A percentile compares a stretch with the other conserved stretches of the same genome.
Evolutionary conservation across 2,888 invertebrate species (phyloP).

Genomic region (Troides aeacus): DNA sequence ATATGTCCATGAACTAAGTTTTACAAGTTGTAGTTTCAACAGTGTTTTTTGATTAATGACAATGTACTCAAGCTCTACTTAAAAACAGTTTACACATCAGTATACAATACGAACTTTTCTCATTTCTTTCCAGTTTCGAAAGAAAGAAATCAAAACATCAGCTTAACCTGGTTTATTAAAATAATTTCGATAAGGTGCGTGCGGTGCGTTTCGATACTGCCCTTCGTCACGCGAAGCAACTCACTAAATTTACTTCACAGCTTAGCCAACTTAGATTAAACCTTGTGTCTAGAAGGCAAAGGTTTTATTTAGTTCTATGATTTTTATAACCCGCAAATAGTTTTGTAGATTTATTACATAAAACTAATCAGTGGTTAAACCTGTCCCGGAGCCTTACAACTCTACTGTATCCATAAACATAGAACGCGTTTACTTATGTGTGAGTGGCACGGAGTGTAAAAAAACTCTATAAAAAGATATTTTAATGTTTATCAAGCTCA

Average conservation of each 20-base stretch:
- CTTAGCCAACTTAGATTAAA: slow-evolving; percentile 34
- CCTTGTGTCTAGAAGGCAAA: slow-evolving; percentile 27
- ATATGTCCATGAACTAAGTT: too few relatives aligned
- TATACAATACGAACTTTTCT: slow-evolving; percentile 28
- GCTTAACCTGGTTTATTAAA: slow-evolving; percentile 76
- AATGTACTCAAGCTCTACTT: too few relatives aligned
- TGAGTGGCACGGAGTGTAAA: slow-evolving; percentile 53
- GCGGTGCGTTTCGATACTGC: slow-evolving; percentile 65
- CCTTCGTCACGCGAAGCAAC: slow-evolving; percentile 58
- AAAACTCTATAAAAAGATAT: slow-evolving; percentile 32
- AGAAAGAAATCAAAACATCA: slow-evolving; percentile 58
- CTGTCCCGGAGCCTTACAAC: slow-evolving; percentile 65
- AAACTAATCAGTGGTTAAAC: slow-evolving; percentile 67
- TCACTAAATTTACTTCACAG: slow-evolving; percentile 47
- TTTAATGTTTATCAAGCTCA: neutral
- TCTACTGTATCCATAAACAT: slow-evolving; percentile 57
- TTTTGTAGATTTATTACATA: slow-evolving; percentile 33
- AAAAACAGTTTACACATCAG: too few relatives aligned
- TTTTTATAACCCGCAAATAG: slow-evolving; percentile 26
- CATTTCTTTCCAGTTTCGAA: slow-evolving; percentile 35
- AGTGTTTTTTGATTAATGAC: neutral
- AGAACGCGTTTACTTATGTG: slow-evolving; percentile 56
- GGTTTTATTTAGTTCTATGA: neutral
- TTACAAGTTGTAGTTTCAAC: neutral
- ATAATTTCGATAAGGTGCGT: slow-evolving; percentile 76